phyloP scores from a whole-genome alignment of 2,113 vertebrate species.

The Ceyx melanurus region DNA sequence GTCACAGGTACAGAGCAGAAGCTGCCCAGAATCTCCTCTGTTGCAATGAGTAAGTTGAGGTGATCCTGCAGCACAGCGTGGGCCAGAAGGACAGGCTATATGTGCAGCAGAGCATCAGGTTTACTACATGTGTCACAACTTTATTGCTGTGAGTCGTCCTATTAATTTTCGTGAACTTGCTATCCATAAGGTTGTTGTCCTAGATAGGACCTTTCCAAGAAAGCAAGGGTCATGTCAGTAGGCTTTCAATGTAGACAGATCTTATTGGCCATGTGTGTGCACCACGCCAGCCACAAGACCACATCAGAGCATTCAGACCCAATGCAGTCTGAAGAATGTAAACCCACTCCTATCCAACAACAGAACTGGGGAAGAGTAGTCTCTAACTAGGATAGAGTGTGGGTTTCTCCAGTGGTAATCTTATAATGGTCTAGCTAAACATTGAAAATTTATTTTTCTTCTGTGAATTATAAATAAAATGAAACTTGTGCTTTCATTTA shows the following conservation, averaged over 20 bases:
- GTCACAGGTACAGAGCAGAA: fast-evolving
- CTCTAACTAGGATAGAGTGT: not conserved
- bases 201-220: not conserved
- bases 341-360: not conserved
- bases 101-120: not conserved
- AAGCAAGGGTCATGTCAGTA: not conserved
- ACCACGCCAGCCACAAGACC: too few relatives aligned
- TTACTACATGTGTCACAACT: not conserved
- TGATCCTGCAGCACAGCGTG: not conserved
- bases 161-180: not conserved
- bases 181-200: not conserved
- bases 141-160: not conserved
- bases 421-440: not conserved
- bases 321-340: not conserved
- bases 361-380: not conserved
- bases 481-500: not conserved
- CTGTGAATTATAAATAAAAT: too few relatives aligned
- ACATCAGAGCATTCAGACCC: not conserved
- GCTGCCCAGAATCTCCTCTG: not conserved
- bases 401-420: not conserved
- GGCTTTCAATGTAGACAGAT: not conserved
- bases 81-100: not conserved
- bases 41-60: not conserved
- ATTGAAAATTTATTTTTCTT: not conserved
- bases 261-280: not conserved